Base-by-base conservation (phyloP, 1,140 invertebrate genomes). In the Nasonia vitripennis region DNA sequence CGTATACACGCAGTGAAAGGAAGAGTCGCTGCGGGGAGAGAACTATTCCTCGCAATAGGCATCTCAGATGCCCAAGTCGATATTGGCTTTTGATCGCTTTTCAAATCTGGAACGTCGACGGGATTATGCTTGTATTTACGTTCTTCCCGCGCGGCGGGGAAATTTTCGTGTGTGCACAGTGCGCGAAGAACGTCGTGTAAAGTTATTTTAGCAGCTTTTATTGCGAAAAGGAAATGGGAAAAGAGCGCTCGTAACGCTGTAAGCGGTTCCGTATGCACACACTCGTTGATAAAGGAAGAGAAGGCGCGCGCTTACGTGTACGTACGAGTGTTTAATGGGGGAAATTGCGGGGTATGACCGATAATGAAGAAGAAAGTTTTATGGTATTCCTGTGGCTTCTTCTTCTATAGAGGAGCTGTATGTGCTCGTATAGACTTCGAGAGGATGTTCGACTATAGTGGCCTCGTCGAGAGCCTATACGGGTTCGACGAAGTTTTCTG, bases 281-380 rank as follows among this genome's bases (percentile, higher is more conserved):
- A 7, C 14, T 12, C 48, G 48, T 17, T 81, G 81, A 78, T 45
- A 78, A 67, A 45, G 51, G 62, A 77, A 62, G 45, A 45, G n/a
- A 77, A 75, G 2, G 17, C n/a, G 20, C 55, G 17, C n/a, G 20
- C 55, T 20, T n/a, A n/a, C 17, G 17, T n/a, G 70, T 17, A 45
- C 41, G 73, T 5, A 3, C n/a, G 75, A 23, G 68, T 70, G 34
- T 70, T 68, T 84, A 79, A 78, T 78, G 67, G 74, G 45, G 17
- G 17, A 81, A 85, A 85, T 81, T 77, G 37, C 51, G 68, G 68
- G 37, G 27, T 77, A 70, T 27, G 84, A 77, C 71, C 78, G 34
- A 55, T 85, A 75, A 85, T 68, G 84, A 86, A 81, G 73, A 86
- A 86, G 79, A 81, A 81, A 86, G 84, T 86, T 86, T 81, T 78